Percentiles rank a stretch among this genome's conserved stretches.
These are phyloP conservation scores for Spisula subtruncata DNA, from an alignment of 2,888 invertebrate genomes.

Conservation along the genomic window DNA sequence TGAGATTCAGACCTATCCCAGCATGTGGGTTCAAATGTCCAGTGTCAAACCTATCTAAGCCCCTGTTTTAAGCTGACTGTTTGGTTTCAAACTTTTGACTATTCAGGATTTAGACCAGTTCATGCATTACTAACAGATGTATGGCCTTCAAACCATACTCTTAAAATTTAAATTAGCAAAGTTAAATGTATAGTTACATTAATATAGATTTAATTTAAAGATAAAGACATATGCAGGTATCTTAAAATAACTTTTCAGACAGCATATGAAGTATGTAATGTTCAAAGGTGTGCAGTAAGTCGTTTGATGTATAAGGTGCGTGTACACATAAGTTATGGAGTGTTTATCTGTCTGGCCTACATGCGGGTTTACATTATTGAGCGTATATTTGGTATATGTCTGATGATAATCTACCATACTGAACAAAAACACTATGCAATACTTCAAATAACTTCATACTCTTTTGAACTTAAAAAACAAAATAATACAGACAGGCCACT, in stretches of 20 bases:
- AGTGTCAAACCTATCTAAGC: too few species aligned
- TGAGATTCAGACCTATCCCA: too few species aligned
- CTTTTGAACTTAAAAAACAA: neutral
- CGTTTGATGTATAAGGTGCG: conserved; percentile 16
- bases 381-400: neutral
- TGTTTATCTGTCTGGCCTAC: neutral
- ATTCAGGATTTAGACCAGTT: too few species aligned
- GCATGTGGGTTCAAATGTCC: too few species aligned
- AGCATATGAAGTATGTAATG: neutral
- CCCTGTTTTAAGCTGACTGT: too few species aligned
- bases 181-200: neutral
- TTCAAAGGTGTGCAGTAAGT: neutral
- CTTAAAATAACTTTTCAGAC: conserved; percentile 5
- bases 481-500: neutral
- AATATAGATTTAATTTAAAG: neutral
- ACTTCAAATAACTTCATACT: neutral
- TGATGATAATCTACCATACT: neutral
- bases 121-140: too few species aligned
- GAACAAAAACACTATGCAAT: neutral
- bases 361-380: neutral
- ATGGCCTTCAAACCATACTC: too few species aligned
- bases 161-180: too few species aligned
- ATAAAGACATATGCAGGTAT: neutral
- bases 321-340: neutral
- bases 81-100: too few species aligned